Conservation (phyloP, 2,888 invertebrate genomes). For the Standfussiana lucernea region DNA sequence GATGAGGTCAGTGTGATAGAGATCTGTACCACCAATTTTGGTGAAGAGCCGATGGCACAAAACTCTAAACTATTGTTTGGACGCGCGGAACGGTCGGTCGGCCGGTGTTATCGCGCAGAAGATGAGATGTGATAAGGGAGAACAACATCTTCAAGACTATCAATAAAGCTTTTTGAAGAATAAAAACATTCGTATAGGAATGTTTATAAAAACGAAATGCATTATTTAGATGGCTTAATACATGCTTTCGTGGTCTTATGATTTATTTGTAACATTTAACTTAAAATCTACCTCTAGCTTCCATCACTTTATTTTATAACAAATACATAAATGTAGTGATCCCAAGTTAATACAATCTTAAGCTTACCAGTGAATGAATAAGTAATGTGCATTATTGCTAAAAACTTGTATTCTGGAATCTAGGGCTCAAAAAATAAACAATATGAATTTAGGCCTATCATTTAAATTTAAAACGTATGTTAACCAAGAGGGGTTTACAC, state of each 20-base stretch:
- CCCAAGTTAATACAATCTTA: conserved; percentile 1
- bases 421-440: conserved; percentile 8
- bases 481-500: not conserved
- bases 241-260: not conserved
- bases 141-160: not conserved
- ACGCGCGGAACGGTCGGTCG: not conserved
- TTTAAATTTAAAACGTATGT: conserved; percentile 14
- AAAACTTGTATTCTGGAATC: not conserved
- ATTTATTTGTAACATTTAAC: not conserved
- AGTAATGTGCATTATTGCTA: not conserved
- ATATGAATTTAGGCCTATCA: not conserved
- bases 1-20: conserved; percentile 21
- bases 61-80: not conserved
- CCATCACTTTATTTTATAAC: not conserved
- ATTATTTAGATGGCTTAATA: not conserved
- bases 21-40: not conserved
- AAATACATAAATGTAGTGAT: not conserved
- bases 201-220: not conserved
- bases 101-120: not conserved
- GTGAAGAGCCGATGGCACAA: not conserved
- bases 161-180: not conserved
- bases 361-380: not conserved
- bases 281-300: not conserved
- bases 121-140: not conserved
- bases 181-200: not conserved